Evolutionary conservation across 2,113 vertebrate species (phyloP), one percentile per base, ranked within the genome.

Genomic region (Otus sunia): DNA sequence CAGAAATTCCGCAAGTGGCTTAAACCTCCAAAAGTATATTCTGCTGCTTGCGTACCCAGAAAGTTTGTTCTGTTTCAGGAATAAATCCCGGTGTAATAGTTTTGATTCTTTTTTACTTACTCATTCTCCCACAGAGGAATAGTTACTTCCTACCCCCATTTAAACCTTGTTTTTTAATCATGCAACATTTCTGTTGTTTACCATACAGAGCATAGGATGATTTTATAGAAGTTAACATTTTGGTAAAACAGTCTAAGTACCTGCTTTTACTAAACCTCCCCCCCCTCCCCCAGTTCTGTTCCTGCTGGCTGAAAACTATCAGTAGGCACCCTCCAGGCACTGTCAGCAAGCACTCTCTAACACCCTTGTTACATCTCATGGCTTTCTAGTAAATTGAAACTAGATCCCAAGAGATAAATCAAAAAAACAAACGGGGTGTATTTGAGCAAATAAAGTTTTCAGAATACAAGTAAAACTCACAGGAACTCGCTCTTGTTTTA

Each of bases 401-500:
- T n/a, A 36, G 8, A 39, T 63, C 6, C 20, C 84, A 27, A 34
- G 55, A 88, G 5, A 37, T 5, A 53, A 85, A 66, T 5, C 29
- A 23, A 79, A 10, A 10, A 49, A 85, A 62, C 7, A 39, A 66
- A 56, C 1, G 4, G 11, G 13, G 15, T 27, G 3, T 15, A 43
- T 23, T 45, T 30, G 19, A 67, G 18, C 21, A 91, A 79, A 59
- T 8, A 0, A 53, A 49, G 10, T 32, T 43, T 60, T 47, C 22
- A 30, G 66, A 82, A 64, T 10, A 32, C 12, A 66, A 34, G 12
- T 23, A 49, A 62, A 62, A 63, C 8, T 13, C 71, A 17, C 3
- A 37, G 25, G 11, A 53, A 52, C 4, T 47, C 36, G 11, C 15
- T 11, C 0, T 23, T 1, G 0, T 34, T 80, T 36, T 16, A 23